phyloP scores from a whole-genome alignment of 2,113 vertebrate genomes.

The Ctenodactylus gundi region DNA sequence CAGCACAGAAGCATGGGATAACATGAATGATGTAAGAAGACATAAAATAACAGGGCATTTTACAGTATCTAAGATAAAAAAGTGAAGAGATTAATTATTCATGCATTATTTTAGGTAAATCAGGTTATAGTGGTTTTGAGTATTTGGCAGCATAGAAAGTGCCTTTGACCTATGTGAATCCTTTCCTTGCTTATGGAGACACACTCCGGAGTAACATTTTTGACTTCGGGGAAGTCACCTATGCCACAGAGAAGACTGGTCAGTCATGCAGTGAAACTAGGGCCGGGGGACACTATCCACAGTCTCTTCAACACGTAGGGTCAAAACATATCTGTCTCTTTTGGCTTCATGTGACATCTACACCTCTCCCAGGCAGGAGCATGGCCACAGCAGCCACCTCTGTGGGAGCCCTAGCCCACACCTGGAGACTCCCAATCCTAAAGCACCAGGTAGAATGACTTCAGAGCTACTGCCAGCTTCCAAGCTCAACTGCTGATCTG shows the following conservation, averaged over 20 bases:
- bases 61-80: not conserved
- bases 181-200: not conserved
- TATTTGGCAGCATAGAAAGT: not conserved
- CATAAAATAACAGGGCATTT: not conserved
- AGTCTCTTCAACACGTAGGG: too few relatives aligned
- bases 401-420: conserved; percentile 48
- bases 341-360: conserved; percentile 1
- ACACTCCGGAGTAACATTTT: not conserved
- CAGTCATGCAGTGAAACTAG: too few relatives aligned
- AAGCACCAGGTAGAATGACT: conserved; percentile 12
- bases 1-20: not conserved
- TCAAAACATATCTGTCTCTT: not conserved
- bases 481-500: not conserved
- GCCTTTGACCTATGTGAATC: not conserved
- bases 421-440: conserved; percentile 44
- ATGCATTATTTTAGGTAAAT: not conserved
- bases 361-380: conserved; percentile 12
- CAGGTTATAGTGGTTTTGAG: not conserved
- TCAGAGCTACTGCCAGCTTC: conserved; percentile 63
- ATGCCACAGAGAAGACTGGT: conserved; percentile 29
- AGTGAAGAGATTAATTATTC: not conserved
- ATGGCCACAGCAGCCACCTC: conserved; percentile 32
- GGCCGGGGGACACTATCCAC: too few relatives aligned
- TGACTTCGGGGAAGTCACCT: not conserved
- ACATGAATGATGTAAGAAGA: not conserved